phyloP scores from a whole-genome alignment of 2,113 vertebrate genomes.

The Sminthopsis crassicaudata region DNA sequence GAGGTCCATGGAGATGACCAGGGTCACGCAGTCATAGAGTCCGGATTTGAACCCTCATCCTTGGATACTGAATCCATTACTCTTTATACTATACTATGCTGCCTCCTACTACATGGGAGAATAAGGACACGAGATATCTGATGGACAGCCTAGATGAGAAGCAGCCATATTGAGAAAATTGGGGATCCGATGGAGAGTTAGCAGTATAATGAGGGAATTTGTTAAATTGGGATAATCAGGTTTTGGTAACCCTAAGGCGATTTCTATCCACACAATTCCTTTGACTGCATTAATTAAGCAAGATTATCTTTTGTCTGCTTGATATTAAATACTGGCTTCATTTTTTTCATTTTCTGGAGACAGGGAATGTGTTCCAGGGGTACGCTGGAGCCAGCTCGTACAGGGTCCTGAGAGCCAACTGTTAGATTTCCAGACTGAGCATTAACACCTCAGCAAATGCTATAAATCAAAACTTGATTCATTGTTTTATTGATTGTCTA shows the following conservation, averaged over 20 bases:
- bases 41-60: neutral
- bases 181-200: too few species aligned
- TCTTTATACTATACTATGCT: too few species aligned
- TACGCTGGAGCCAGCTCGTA: neutral
- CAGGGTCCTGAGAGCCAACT: neutral
- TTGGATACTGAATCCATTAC: neutral
- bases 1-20: neutral
- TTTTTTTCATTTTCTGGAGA: neutral
- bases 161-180: too few species aligned
- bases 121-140: too few species aligned
- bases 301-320: neutral
- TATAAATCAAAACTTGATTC: neutral
- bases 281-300: neutral
- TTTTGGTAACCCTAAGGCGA: neutral
- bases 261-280: neutral
- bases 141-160: neutral
- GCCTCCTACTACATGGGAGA: neutral
- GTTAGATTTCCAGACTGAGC: neutral
- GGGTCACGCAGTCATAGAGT: neutral
- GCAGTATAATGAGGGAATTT: neutral
- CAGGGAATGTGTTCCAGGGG: neutral
- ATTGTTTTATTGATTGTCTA: neutral
- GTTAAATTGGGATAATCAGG: neutral
- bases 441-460: neutral
- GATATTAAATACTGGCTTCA: neutral